phyloP scores from a whole-genome alignment of 2,888 invertebrate genomes.

The Apeira syringaria region DNA sequence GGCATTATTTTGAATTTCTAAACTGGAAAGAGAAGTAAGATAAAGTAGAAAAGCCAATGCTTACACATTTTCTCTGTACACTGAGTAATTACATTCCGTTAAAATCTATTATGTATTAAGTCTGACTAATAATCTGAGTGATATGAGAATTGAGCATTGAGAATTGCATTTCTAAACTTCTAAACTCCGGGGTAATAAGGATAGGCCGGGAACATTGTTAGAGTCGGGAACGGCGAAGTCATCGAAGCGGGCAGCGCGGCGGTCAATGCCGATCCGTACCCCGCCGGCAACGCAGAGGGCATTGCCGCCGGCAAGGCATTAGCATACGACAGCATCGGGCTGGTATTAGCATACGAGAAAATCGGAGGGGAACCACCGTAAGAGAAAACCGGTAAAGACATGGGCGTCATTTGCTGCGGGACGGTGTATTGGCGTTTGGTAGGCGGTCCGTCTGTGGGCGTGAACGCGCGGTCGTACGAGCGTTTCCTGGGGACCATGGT shows the following conservation, averaged over 20 bases:
- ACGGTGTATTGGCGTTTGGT: conserved; percentile 74
- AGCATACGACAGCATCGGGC: conserved; percentile 61
- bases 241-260: conserved; percentile 55
- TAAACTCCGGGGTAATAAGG: conserved; percentile 42
- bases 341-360: conserved; percentile 71
- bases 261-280: conserved; percentile 59
- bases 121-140: no score
- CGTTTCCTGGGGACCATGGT: conserved; percentile 84
- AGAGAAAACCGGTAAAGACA: conserved; percentile 78
- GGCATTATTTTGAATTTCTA: no score
- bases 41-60: no score
- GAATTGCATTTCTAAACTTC: conserved; percentile 22
- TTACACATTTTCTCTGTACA: no score
- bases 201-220: conserved; percentile 70
- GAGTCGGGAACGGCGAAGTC: conserved; percentile 50
- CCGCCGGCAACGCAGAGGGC: conserved; percentile 59
- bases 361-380: conserved; percentile 73
- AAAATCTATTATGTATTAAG: no score
- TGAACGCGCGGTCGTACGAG: conserved; percentile 89
- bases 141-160: conserved; percentile 12
- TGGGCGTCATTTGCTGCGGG: conserved; percentile 62
- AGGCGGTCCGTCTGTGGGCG: conserved; percentile 74
- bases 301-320: conserved; percentile 52
- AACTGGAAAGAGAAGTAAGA: no score
- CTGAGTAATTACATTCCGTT: no score